Percentiles rank a stretch among this genome's conserved stretches.
These are phyloP conservation scores for Paralichthys olivaceus DNA, from an alignment of 2,113 vertebrate genomes.

Conservation along the genomic window DNA sequence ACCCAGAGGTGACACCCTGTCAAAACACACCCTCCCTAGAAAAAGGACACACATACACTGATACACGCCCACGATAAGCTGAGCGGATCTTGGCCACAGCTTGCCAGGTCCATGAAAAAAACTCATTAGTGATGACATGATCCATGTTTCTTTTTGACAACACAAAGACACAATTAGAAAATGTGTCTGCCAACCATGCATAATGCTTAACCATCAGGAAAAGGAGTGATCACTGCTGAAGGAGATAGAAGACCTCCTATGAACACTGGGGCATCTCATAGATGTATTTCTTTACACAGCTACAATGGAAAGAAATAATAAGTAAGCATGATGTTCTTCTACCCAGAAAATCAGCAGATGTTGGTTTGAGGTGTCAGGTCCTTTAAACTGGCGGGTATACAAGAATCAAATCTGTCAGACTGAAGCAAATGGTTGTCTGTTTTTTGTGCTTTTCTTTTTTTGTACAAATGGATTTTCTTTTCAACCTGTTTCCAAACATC, in stretches of 20 bases:
- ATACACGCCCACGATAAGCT: constrained; percentile 26
- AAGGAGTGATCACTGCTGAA: neutral
- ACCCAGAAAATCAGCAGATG: neutral
- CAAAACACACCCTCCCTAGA: constrained; percentile 56
- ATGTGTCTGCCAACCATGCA: neutral
- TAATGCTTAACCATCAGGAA: neutral
- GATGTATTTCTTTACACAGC: too few species aligned
- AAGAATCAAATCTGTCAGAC: too few species aligned
- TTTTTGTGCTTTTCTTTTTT: too few species aligned
- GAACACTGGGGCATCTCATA: neutral
- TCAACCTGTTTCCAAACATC: too few species aligned
- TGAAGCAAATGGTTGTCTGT: too few species aligned
- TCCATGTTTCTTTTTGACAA: constrained; percentile 37
- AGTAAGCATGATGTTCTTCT: neutral
- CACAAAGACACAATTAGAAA: constrained; percentile 12
- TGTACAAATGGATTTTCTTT: too few species aligned
- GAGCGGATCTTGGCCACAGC: constrained; percentile 35
- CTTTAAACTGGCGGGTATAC: too few species aligned
- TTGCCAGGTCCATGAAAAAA: constrained; percentile 55
- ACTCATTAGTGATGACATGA: constrained; percentile 68
- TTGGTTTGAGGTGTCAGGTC: neutral
- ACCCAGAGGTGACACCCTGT: constrained; percentile 77
- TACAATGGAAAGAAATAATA: too few species aligned
- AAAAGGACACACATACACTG: constrained; percentile 7
- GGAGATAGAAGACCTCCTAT: neutral